A percentile compares a stretch with the other conserved stretches of the same genome.
Conservation (phyloP, 2,797 vertebrate genomes). For the Scomberomorus guttatus region DNA sequence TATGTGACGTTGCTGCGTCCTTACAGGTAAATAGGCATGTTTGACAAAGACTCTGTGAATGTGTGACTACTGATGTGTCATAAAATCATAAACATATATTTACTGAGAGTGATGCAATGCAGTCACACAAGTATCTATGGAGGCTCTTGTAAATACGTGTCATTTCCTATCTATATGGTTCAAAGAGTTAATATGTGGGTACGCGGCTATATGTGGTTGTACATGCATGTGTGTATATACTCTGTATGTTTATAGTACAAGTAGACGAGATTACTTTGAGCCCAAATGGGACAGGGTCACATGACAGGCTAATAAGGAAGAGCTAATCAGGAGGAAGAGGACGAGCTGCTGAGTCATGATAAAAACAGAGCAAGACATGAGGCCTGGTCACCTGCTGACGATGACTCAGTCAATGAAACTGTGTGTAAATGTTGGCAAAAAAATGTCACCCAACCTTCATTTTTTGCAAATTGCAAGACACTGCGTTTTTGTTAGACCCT, state of each 20-base stretch:
- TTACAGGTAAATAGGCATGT: neutral
- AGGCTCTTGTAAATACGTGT: neutral
- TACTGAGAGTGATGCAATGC: slow-evolving; percentile 21
- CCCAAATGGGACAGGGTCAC: slow-evolving; percentile 43
- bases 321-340: slow-evolving; percentile 38
- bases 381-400: neutral
- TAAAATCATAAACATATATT: slow-evolving; percentile 56
- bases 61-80: slow-evolving; percentile 11
- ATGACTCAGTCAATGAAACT: neutral
- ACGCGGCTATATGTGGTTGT: neutral
- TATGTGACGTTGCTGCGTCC: neutral
- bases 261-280: slow-evolving; percentile 38
- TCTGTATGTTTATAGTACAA: neutral
- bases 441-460: neutral
- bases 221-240: neutral
- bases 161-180: neutral
- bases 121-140: neutral
- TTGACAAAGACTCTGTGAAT: neutral
- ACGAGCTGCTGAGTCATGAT: slow-evolving; percentile 60
- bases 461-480: neutral
- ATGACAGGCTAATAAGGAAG: slow-evolving; percentile 39
- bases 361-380: slow-evolving; percentile 11
- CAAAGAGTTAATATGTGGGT: neutral
- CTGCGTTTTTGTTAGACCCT: neutral
- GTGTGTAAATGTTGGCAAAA: neutral